Evolutionary conservation across 2,113 vertebrate species (phyloP), one percentile per base, ranked within the genome.

Genomic region (Cranoglanis bouderius): DNA sequence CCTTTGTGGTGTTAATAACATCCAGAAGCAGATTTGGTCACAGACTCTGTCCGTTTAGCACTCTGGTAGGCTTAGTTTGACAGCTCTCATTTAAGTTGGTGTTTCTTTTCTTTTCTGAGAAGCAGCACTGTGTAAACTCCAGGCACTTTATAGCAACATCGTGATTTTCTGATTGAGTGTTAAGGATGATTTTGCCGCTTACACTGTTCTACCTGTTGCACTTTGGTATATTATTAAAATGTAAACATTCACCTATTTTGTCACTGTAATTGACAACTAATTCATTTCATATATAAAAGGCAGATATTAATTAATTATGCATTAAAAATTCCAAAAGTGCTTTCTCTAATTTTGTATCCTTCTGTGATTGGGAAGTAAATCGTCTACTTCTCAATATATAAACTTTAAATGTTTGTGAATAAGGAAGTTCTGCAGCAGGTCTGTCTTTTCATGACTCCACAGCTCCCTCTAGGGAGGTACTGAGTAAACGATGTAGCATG

Each of bases 381-480:
- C 5, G 3, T 26, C 24, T 40, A 46, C 74, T 49, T 46, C 49
- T 53, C 29, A 1, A 1, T 53, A 32, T 35, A 38, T 55, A 35
- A 82, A 57, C 19, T 26, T 51, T 49, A n/a, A 75, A 75, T 40
- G 29, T 77, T n/a, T 57, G 0, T 63, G 72, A 63, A 49, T 63
- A 65, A 77, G 85, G 55, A 80, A 63, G 74, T 86, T 32, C 10
- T 77, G 59, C 40, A 49, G 55, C 13, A 24, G 40, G 9, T 21
- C 51, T 82, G 38, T 51, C 40, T 77, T 77, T 55, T 59, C 53
- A 51, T 63, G 46, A 51, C 70, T 74, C 85, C 35, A 63, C 59
- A 84, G 85, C 67, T 57, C 89, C 85, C 67, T 90, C 89, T 90
- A 67, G 38, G 32, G 46, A 19, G 51, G 21, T 43, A 59, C 67